Evolutionary conservation across 2,888 invertebrate genomes (phyloP).

Genomic region (Lamellibrachia satsuma): DNA sequence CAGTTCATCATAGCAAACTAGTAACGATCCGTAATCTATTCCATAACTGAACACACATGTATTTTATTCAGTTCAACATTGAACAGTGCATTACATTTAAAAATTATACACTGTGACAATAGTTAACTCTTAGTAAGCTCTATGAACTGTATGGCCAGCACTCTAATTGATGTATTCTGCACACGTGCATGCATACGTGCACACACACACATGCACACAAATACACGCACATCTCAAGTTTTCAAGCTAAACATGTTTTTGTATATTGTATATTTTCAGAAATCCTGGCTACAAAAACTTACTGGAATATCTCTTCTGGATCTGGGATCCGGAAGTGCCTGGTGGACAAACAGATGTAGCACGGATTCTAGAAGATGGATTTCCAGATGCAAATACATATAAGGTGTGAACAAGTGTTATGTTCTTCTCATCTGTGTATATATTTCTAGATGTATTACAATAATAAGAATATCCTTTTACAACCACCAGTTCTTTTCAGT

Average conservation of each 20-base stretch:
- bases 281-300: conserved; percentile 56
- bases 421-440: not conserved
- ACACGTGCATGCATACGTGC: not conserved
- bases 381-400: conserved; percentile 57
- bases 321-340: conserved; percentile 60
- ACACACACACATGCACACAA: not conserved
- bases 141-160: not conserved
- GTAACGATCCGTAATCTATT: too few species aligned
- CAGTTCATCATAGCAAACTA: too few species aligned
- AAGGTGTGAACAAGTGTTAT: conserved; percentile 45
- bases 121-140: not conserved
- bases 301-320: conserved; percentile 65
- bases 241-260: not conserved
- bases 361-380: conserved; percentile 62
- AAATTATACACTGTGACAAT: too few species aligned
- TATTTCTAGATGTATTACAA: not conserved
- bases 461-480: not conserved
- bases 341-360: conserved; percentile 55
- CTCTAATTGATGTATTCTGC: not conserved
- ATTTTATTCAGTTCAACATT: too few species aligned
- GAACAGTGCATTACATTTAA: too few species aligned
- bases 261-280: conserved; percentile 39
- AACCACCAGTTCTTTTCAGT: not conserved
- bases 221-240: not conserved
- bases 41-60: too few species aligned